Conservation (phyloP, 2,888 invertebrate species). For the Drosophila maculinotata region DNA sequence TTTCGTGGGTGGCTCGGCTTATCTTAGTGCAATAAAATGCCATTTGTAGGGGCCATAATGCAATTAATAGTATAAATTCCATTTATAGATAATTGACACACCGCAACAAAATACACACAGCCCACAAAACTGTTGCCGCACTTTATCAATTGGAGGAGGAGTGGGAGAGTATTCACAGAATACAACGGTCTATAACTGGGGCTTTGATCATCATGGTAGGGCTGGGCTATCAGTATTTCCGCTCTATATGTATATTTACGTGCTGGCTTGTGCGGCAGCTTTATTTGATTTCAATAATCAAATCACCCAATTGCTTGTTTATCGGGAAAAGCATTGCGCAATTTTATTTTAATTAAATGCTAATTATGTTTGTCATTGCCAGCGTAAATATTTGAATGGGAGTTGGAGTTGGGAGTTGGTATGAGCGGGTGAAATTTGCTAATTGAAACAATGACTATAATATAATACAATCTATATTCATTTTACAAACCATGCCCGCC, state of each 20-base stretch:
- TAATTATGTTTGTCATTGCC: slow-evolving; percentile 73
- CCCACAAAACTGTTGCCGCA: slow-evolving; percentile 17
- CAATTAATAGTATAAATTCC: slow-evolving; percentile 61
- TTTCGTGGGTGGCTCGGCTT: slow-evolving; percentile 20
- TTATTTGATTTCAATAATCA: slow-evolving; percentile 77
- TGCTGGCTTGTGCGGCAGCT: slow-evolving; percentile 54
- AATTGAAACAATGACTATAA: slow-evolving; percentile 46
- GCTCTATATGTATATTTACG: slow-evolving; percentile 41
- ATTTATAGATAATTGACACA: slow-evolving; percentile 50
- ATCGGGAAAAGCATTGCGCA: slow-evolving; percentile 58
- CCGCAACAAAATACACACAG: too few species aligned
- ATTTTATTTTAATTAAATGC: slow-evolving; percentile 79
- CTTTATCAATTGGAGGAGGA: slow-evolving; percentile 25
- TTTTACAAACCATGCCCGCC: slow-evolving; percentile 20
- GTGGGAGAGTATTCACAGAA: slow-evolving; percentile 1
- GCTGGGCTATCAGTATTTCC: slow-evolving; percentile 38
- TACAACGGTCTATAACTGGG: background rate
- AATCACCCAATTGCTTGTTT: slow-evolving; percentile 68
- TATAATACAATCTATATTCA: slow-evolving; percentile 23
- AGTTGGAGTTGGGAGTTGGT: background rate
- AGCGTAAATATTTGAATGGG: slow-evolving; percentile 65
- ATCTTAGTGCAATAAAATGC: slow-evolving; percentile 52
- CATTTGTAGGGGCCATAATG: slow-evolving; percentile 51
- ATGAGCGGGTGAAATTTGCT: slow-evolving; percentile 27
- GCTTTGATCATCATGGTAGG: slow-evolving; percentile 25